Base-by-base conservation (phyloP, 2,113 vertebrate species). In the Origma solitaria region DNA sequence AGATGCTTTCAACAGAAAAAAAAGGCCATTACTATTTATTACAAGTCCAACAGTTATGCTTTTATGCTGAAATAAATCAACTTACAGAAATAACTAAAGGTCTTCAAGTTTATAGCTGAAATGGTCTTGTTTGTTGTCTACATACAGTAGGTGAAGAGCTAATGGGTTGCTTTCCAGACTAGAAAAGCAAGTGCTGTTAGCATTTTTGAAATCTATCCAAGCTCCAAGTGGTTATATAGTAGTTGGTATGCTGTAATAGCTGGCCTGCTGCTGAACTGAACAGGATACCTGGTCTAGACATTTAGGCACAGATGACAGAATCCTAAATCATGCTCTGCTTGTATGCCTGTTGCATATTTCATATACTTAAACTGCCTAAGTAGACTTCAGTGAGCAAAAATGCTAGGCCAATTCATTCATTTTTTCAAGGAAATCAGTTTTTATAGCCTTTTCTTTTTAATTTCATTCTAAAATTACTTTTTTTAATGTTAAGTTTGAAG, bases 271-370 rank as follows among this genome's bases (percentile, higher is more conserved):
- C 80, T 93, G 73, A 86, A 88, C 72, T 79, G 86, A 91, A 84
- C 78, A 96, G 84, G 71, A 94, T 94, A 92, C 51, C 86, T 94
- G 79, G 87, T 94, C 89, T 95, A 94, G 91, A 95, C 87, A 80
- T 86, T 87, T 62, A 91, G 88, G 62, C 75, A 75, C 21, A 96
- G 40, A 86, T 75, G 65, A 94, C 77, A 95, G 69, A 51, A 71
- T 38, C 44, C 38, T 97, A 79, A 94, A 88, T 94, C 87, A 93
- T 49, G 28, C 44, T 64, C 25, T 90, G 45, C 38, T 90, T 60
- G 27, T 61, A 50, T 28, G 11, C 44, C 45, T 37, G 31, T 62
- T 86, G 45, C 17, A 10, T 61, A 78, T 84, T 88, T 91, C 57
- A 45, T 69, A 64, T 13, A 21, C 23, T 84, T 70, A 44, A 81